Base-by-base conservation (phyloP, 2,888 invertebrate species). In the Actias luna region DNA sequence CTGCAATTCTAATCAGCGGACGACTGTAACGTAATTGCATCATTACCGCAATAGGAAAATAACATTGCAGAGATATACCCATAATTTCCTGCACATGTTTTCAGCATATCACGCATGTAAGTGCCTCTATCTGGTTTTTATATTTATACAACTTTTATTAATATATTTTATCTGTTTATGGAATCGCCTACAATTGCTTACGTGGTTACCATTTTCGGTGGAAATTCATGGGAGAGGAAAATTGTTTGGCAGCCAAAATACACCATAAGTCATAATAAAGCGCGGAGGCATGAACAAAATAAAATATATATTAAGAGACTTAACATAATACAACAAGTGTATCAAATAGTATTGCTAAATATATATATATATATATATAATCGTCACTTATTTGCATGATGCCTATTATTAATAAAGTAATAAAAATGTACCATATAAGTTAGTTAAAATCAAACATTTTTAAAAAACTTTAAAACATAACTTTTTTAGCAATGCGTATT, bases 11-110 rank as follows among this genome's bases (percentile, higher is more conserved):
- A 58, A 62, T 62, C 58, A 42, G 31, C 27, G 22, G 42, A 31
- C 61, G 58, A 58, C 42, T 31, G 42, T 58, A 62, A 62, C 46
- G 57, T 58, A 22, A 62, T 62, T 62, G 61, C 61, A 16, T 39
- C 29, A 57, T 61, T 55, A 61, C 57, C 42, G 57, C 61, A 61
- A 31, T 25, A 42, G 42, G 61, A 61, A 61, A 42, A 61, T 61
- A 58, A 39, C 29, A 31, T 35, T 31, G 29, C 14, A 39, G 46
- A 10, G n/a, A 55, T 55, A 29, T 55, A 27, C 8, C 25, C 2
- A 25, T 14, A 10, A 10, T 25, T 52, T 14, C 25, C 16, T n/a
- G 8, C 25, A 52, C 8, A 27, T 27, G 16, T 4, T 16, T 5
- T 5, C 52, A 29, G 29, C 27, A 52, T 52, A 25, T 27, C 25